These are phyloP conservation scores for Eueides isabella DNA, from an alignment of 1,140 invertebrate genomes.

Conservation along the genomic window DNA sequence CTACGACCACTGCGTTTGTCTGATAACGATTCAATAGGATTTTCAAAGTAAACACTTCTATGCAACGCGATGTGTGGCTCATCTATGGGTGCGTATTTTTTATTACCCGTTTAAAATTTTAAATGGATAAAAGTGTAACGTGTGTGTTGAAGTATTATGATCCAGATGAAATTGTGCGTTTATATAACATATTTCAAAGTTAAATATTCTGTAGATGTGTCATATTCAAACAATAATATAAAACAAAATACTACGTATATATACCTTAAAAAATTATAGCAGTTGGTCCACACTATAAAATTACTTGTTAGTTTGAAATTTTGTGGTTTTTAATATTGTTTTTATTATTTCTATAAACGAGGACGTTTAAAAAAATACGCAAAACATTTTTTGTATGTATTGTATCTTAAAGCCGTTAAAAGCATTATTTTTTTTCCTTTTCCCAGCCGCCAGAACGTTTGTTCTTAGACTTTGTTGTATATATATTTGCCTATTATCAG, in stretches of 20 bases:
- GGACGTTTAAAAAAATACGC: too few species aligned
- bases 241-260: neutral
- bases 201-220: neutral
- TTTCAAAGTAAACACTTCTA: slow-evolving; percentile 35
- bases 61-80: slow-evolving; percentile 14
- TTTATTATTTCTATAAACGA: too few species aligned
- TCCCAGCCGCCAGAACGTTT: too few species aligned
- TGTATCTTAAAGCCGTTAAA: too few species aligned
- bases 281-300: too few species aligned
- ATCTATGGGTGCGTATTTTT: slow-evolving; percentile 7
- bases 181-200: neutral
- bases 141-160: neutral
- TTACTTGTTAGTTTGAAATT: too few species aligned
- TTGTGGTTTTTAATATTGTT: too few species aligned
- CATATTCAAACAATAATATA: neutral
- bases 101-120: neutral
- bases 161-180: neutral
- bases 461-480: neutral
- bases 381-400: too few species aligned
- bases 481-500: neutral
- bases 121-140: neutral
- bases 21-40: slow-evolving; percentile 63
- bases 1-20: slow-evolving; percentile 58
- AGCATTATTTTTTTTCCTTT: too few species aligned
- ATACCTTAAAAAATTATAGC: too few species aligned